phyloP scores from a whole-genome alignment of 2,888 invertebrate genomes.

The Crossocerus cetratus region DNA sequence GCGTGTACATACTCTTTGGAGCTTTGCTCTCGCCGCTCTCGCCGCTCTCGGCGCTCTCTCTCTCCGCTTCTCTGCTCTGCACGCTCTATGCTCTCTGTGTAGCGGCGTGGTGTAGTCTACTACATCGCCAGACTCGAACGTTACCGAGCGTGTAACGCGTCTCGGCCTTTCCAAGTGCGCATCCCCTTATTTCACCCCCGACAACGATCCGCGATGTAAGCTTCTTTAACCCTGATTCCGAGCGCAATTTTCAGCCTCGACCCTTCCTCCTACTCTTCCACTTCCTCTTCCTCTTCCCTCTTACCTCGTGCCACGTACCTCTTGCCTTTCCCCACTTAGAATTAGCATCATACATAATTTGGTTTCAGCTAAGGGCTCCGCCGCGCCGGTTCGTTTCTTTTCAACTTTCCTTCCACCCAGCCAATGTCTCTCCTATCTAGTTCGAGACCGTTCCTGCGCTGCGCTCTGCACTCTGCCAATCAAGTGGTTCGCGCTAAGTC shows the following conservation, averaged over 20 bases:
- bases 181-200: conserved; percentile 24
- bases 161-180: conserved; percentile 39
- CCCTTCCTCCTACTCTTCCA: background rate
- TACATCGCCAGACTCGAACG: conserved; percentile 26
- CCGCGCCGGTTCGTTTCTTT: no score
- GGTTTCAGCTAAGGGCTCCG: conserved; percentile 49
- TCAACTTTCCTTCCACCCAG: no score
- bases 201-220: conserved; percentile 18
- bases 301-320: background rate
- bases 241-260: background rate
- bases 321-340: background rate
- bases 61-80: background rate
- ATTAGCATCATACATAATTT: background rate
- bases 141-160: conserved; percentile 45
- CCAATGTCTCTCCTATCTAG: no score
- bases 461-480: conserved; percentile 7
- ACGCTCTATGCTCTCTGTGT: background rate
- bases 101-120: background rate
- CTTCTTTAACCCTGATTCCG: background rate
- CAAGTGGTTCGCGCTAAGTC: conserved; percentile 28
- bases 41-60: background rate
- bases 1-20: conserved; percentile 24
- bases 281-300: background rate
- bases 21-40: background rate
- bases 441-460: no score